Evolutionary conservation across 2,888 invertebrate species (phyloP).

Genomic region (Caradrina kadenii): DNA sequence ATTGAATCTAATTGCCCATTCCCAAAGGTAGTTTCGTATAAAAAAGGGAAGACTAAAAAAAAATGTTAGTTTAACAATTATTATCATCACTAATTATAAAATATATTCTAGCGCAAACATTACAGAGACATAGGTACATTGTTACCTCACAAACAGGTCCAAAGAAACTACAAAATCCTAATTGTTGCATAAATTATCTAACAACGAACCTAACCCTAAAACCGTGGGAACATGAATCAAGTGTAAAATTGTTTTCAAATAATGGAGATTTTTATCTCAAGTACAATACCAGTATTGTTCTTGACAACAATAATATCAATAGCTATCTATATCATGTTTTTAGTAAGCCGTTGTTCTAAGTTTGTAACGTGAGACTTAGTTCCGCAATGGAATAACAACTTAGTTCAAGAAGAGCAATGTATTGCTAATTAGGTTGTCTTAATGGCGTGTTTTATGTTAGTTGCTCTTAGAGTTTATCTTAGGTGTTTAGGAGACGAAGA

Average conservation of each 20-base stretch:
- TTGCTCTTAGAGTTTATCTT: not conserved
- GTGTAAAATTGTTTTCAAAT: slow-evolving; percentile 52
- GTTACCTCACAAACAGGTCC: too few relatives aligned
- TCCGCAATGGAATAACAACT: slow-evolving; percentile 30
- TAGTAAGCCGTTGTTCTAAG: slow-evolving; percentile 30
- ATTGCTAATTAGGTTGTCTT: slow-evolving; percentile 36
- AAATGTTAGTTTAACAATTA: too few relatives aligned
- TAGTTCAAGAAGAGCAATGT: slow-evolving; percentile 16
- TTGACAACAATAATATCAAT: slow-evolving; percentile 40
- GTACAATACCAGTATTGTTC: slow-evolving; percentile 57
- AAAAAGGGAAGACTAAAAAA: too few relatives aligned
- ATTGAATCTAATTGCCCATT: too few relatives aligned
- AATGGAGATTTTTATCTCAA: slow-evolving; percentile 52
- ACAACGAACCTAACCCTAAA: slow-evolving; percentile 13
- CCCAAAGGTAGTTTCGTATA: too few relatives aligned
- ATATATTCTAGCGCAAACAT: not conserved
- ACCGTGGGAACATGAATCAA: slow-evolving; percentile 58
- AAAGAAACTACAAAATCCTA: slow-evolving; percentile 2
- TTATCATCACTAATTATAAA: too few relatives aligned
- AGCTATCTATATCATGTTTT: slow-evolving; percentile 46
- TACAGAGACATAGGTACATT: too few relatives aligned
- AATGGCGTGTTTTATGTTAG: slow-evolving; percentile 8
- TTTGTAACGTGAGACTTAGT: slow-evolving; percentile 35
- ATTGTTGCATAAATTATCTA: slow-evolving; percentile 19
- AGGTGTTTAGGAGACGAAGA: not conserved